Base-by-base conservation (phyloP, 2,888 invertebrate species). In the Melanchra persicariae region DNA sequence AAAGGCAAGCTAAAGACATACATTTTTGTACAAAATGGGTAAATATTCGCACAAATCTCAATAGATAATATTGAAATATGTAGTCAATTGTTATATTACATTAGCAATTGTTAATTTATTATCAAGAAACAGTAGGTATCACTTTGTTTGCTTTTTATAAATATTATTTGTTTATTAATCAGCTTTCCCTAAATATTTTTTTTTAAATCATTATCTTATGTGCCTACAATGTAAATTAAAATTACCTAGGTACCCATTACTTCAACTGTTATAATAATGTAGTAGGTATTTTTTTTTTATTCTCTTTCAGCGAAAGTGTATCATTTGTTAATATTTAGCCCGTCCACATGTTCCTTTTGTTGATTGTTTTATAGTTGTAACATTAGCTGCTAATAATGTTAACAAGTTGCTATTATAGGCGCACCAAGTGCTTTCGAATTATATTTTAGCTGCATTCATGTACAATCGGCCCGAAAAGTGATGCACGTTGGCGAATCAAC, bases 381-480 rank as follows among this genome's bases (percentile, higher is more conserved):
- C 67, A 81, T 81, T 89, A 89, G 86, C 87, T 82, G 83, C 83
- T 84, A 85, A 79, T 79, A 79, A 63, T 74, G 67, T 81, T 84
- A 77, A 82, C 65, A 77, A 80, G 67, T 81, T 76, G 77, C 72
- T 85, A 81, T 82, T 79, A 77, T 81, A 80, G 81, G 72, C 75
- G 87, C 87, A 88, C 87, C 77, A 86, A 89, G 89, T 89, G 89
- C 87, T 89, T 80, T 87, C 47, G 45, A 70, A 75, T 75, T 79
- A 82, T 84, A 79, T 69, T 85, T 81, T 77, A 79, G 82, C 81
- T 77, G 68, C 74, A 76, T 73, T 73, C 65, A 61, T 65, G 68
- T 83, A 78, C 61, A 47, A 81, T 74, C 70, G 72, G 74, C 26
- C 37, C 70, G 60, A 79, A 81, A 78, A 73, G 71, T 81, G 70